Percentiles rank a stretch among this genome's conserved stretches.
Conservation (phyloP, 2,113 vertebrate species). For the Rhinolophus sinicus region DNA sequence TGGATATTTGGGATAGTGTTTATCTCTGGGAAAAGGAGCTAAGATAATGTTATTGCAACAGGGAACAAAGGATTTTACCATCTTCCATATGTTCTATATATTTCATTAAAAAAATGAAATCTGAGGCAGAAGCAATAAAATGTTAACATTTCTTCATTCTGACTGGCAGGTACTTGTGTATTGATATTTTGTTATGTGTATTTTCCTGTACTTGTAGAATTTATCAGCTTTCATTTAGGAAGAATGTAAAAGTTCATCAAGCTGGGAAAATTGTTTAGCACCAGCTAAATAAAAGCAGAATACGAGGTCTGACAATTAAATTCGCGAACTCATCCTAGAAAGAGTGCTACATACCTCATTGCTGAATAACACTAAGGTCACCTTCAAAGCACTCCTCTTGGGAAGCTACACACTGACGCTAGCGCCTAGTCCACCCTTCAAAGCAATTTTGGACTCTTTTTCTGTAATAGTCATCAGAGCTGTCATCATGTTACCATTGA, state of each 20-base stretch:
- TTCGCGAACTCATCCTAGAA: no score
- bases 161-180: neutral
- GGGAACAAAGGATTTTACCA: neutral
- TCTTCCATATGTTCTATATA: neutral
- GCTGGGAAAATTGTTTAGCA: neutral
- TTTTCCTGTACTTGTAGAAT: constrained; percentile 39
- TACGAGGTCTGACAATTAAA: no score
- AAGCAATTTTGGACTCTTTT: no score
- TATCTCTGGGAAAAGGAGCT: neutral
- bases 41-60: neutral
- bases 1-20: neutral
- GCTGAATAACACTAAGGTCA: no score
- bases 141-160: constrained; percentile 15
- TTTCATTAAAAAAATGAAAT: constrained; percentile 6
- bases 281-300: neutral
- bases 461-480: no score
- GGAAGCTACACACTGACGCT: no score
- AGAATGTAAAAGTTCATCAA: neutral
- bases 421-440: no score
- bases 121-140: constrained; percentile 44
- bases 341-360: no score
- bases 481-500: no score
- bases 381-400: no score
- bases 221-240: neutral
- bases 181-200: neutral